Conservation (phyloP, 1,140 invertebrate genomes). For the Bombus confusus region DNA sequence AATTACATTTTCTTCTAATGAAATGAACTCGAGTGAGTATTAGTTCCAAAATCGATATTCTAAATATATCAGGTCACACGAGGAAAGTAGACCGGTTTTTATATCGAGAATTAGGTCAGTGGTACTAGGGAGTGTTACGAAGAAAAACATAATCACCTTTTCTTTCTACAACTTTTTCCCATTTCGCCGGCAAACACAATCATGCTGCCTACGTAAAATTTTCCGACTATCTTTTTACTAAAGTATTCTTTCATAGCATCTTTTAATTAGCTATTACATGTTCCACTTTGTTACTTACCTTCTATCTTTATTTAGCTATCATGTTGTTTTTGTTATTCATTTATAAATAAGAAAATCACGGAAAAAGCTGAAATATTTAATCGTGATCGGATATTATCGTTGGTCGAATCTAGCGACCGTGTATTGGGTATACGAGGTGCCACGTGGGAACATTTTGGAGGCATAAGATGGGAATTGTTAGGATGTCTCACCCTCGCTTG, state of each 20-base stretch:
- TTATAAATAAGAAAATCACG: slow-evolving; percentile 19
- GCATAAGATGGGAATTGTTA: slow-evolving; percentile 88
- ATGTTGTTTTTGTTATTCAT: background rate
- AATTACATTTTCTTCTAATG: background rate
- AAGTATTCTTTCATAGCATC: background rate
- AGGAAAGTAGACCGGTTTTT: background rate
- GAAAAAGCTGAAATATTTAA: slow-evolving; percentile 46
- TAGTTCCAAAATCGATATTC: background rate
- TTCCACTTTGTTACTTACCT: too few species aligned
- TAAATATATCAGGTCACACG: background rate
- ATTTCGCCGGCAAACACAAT: background rate
- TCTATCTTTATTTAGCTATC: too few species aligned
- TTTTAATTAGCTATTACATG: background rate
- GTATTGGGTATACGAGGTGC: slow-evolving; percentile 85
- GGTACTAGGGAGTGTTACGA: background rate
- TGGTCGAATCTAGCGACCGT: slow-evolving; percentile 82
- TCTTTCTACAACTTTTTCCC: background rate
- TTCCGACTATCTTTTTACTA: background rate
- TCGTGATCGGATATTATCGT: slow-evolving; percentile 55
- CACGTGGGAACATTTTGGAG: slow-evolving; percentile 86
- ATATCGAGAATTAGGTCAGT: background rate
- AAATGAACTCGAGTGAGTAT: background rate
- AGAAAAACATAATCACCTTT: background rate
- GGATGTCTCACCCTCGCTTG: slow-evolving; percentile 88
- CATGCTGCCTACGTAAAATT: background rate